Percentiles rank a stretch among this genome's conserved stretches.
Conservation (phyloP, 2,113 vertebrate species). For the Acinonyx jubatus region DNA sequence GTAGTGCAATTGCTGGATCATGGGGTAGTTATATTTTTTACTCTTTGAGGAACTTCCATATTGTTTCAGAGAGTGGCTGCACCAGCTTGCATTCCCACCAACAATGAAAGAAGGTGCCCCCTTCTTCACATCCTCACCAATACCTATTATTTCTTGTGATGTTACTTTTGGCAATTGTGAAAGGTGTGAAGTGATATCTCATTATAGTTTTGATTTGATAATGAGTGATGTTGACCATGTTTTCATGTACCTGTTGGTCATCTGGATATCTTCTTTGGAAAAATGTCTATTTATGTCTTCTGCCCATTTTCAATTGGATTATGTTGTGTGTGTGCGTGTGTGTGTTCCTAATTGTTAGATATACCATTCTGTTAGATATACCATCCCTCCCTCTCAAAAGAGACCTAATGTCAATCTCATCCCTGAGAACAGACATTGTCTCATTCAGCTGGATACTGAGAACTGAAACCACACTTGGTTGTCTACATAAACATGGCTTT, state of each 20-base stretch:
- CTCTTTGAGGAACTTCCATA: too few species aligned
- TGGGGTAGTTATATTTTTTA: too few species aligned
- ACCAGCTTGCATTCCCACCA: too few species aligned
- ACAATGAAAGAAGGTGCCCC: too few species aligned
- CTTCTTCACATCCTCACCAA: too few species aligned
- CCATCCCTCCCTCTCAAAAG: neutral
- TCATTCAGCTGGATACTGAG: neutral
- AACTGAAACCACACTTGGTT: neutral
- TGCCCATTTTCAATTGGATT: neutral
- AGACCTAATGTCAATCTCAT: neutral
- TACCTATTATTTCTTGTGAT: too few species aligned
- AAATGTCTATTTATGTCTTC: neutral
- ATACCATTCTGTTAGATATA: neutral
- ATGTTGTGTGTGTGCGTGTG: too few species aligned
- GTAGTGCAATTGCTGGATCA: too few species aligned
- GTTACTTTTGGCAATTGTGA: too few species aligned
- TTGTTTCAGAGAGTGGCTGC: too few species aligned
- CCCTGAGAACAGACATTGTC: neutral
- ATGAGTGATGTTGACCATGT: neutral
- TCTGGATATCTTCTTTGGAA: neutral
- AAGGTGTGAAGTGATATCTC: too few species aligned
- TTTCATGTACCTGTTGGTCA: neutral
- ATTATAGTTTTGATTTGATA: too few species aligned
- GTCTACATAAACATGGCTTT: neutral
- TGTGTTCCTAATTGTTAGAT: neutral